phyloP scores from a whole-genome alignment of 2,888 invertebrate species.

The Tuberolachnus salignus region DNA sequence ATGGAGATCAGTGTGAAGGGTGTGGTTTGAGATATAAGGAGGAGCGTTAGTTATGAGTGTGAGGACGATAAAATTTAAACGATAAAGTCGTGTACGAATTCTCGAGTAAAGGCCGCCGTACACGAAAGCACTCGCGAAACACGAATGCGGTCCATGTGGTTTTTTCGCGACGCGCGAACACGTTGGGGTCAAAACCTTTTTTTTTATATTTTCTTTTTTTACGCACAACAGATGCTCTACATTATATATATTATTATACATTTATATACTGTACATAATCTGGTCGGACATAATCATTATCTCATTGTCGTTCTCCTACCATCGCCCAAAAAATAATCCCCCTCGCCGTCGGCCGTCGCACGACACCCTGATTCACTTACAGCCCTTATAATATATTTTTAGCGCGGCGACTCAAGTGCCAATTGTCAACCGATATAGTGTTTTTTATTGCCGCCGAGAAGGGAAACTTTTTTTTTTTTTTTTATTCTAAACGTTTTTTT shows the following conservation, averaged over 20 bases:
- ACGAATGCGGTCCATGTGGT: background rate
- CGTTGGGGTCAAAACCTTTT: constrained; percentile 9
- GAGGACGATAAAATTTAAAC: too few relatives aligned
- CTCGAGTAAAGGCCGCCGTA: too few relatives aligned
- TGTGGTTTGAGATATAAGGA: too few relatives aligned
- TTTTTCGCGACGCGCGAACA: constrained; percentile 6
- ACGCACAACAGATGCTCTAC: background rate
- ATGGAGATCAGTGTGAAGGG: too few relatives aligned
- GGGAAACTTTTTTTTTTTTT: constrained; percentile 11
- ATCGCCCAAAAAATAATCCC: background rate
- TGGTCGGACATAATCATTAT: constrained; percentile 51
- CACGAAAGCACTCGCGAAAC: background rate
- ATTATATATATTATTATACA: constrained; percentile 21
- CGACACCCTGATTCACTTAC: constrained; percentile 12
- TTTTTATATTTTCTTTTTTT: constrained; percentile 1
- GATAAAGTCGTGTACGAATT: too few relatives aligned
- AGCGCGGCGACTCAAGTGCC: constrained; percentile 38
- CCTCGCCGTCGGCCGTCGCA: background rate
- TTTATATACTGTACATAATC: background rate
- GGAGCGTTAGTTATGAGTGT: too few relatives aligned
- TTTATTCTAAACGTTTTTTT: constrained; percentile 10
- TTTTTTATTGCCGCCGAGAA: constrained; percentile 42
- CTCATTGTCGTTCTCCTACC: constrained; percentile 47
- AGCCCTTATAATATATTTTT: constrained; percentile 24
- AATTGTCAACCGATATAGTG: constrained; percentile 45